A percentile compares a stretch with the other conserved stretches of the same genome.
These are phyloP conservation scores for Cephus cinctus DNA, from an alignment of 1,140 invertebrate species.

Conservation along the genomic window DNA sequence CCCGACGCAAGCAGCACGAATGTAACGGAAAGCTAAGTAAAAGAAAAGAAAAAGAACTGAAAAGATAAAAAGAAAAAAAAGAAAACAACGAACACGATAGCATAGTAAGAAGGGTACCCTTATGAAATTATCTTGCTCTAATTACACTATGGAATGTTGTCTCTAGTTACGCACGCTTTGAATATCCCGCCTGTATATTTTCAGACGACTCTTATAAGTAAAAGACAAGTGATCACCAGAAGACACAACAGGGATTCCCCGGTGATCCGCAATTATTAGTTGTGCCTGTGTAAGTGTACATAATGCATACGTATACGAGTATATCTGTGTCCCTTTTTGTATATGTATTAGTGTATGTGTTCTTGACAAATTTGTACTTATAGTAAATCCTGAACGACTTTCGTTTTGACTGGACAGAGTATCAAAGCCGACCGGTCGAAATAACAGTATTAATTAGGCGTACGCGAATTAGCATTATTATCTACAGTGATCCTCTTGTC, in stretches of 20 bases:
- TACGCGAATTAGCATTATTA: too few relatives aligned
- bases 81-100: constrained; percentile 9
- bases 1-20: constrained; percentile 34
- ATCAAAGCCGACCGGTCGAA: constrained; percentile 26
- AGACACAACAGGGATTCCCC: constrained; percentile 10
- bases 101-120: constrained; percentile 13
- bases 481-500: too few relatives aligned
- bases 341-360: constrained; percentile 13
- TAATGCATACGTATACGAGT: background rate
- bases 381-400: constrained; percentile 6
- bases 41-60: constrained; percentile 20
- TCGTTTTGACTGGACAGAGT: constrained; percentile 7
- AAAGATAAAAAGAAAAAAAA: constrained; percentile 10
- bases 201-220: constrained; percentile 3
- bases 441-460: too few relatives aligned
- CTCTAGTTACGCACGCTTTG: constrained; percentile 22
- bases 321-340: constrained; percentile 9
- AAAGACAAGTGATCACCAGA: constrained; percentile 26
- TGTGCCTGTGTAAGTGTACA: background rate
- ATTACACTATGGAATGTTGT: constrained; percentile 24
- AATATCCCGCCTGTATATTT: background rate
- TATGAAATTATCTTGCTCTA: constrained; percentile 31
- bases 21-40: too few relatives aligned
- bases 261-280: background rate
- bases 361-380: too few relatives aligned